Base-by-base conservation (phyloP, 2,888 invertebrate species). In the Aleiodes testaceus region DNA sequence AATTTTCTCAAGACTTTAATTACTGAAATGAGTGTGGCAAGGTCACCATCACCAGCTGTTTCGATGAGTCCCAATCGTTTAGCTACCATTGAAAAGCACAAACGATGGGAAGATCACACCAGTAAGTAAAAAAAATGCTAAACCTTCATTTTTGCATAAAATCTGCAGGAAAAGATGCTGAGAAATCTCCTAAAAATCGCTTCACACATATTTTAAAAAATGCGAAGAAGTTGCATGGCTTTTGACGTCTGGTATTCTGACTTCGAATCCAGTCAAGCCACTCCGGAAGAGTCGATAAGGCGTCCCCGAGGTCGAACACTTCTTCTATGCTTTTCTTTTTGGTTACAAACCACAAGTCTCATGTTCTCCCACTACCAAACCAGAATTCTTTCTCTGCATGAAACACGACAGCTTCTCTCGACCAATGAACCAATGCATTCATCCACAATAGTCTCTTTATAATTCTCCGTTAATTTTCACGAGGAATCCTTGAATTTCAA, bases 11-110 rank as follows among this genome's bases (percentile, higher is more conserved):
- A 30, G 49, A 49, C 14, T 26, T 12, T 65, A 4, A 30, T 6
- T 14, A 26, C 2, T 20, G 55, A 12, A 59, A 78, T 83, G 72
- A 79, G 79, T 50, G 67, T 78, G 67, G 79, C 75, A 75, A 82
- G 81, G 74, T 74, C 82, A 63, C 75, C 75, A 69, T 82, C 84
- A 67, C 81, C 85, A 47, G 70, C 74, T 30, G 79, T 80, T 69
- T 69, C 82, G 52, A 69, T 75, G 69, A 77, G 74, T 65, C 80
- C 81, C 63, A 74, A 76, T 76, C 84, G 79, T 72, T 76, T 81
- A 78, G 84, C 82, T 18, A 86, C 84, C 20, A 81, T 84, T 75
- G 79, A 79, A 77, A 81, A 78, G 69, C 85, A 86, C 66, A 80
- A 79, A 50, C 76, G 78, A 42, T 86, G 85, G 85, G 86, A 86